These are phyloP conservation scores for Cuculus canorus DNA, from an alignment of 2,797 vertebrate genomes.

Conservation along the genomic window DNA sequence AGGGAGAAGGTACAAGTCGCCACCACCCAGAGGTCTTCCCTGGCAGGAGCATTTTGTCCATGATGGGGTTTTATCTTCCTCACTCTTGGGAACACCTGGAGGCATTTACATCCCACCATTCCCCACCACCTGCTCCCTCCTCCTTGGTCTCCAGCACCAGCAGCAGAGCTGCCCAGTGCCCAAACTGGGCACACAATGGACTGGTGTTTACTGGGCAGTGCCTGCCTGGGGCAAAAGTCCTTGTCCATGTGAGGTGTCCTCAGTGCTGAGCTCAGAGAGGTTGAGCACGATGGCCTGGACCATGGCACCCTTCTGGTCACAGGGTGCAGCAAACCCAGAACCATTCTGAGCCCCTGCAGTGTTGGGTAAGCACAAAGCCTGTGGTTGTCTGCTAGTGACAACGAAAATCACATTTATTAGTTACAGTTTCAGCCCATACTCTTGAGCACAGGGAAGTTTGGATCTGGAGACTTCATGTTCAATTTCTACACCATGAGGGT, in stretches of 20 bases:
- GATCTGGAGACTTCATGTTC: too few species aligned
- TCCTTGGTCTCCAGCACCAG: not conserved
- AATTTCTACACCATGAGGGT: too few species aligned
- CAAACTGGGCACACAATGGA: not conserved
- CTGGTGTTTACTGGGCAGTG: not conserved
- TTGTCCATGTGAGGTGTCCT: not conserved
- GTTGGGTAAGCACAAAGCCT: not conserved
- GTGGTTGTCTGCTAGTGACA: not conserved
- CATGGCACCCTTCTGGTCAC: not conserved
- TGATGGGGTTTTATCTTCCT: not conserved
- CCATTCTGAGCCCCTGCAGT: fast-evolving
- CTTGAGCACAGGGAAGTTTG: not conserved
- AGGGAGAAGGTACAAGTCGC: not conserved
- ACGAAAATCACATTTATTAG: not conserved
- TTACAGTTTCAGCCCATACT: not conserved
- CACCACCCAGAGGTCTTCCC: not conserved
- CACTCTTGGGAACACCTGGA: not conserved
- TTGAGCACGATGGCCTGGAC: not conserved
- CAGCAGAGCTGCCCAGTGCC: not conserved
- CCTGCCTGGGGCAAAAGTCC: not conserved
- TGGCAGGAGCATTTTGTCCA: not conserved
- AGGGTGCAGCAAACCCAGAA: not conserved
- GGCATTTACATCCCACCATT: too few species aligned
- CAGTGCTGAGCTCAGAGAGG: not conserved
- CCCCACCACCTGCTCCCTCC: not conserved